These are phyloP conservation scores for Aphrophora alni DNA, from an alignment of 2,888 invertebrate species.

Conservation along the genomic window DNA sequence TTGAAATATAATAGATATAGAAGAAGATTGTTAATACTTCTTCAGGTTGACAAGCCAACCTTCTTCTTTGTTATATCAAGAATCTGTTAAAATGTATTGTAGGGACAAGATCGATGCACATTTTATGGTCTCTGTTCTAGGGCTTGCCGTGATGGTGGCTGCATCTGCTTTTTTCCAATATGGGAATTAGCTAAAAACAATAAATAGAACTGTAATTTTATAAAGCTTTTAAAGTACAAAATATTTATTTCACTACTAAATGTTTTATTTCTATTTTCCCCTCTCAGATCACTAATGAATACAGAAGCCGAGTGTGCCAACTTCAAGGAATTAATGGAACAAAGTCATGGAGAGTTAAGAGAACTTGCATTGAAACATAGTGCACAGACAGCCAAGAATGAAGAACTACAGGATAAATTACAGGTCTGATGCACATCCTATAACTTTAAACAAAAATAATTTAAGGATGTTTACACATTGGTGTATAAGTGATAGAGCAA, in stretches of 20 bases:
- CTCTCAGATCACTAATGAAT: conserved; percentile 54
- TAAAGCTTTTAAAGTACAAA: too few species aligned
- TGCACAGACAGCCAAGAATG: conserved; percentile 52
- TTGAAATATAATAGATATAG: too few species aligned
- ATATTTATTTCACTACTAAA: background rate
- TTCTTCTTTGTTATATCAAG: too few species aligned
- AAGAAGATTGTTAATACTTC: too few species aligned
- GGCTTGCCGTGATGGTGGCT: too few species aligned
- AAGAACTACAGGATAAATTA: conserved; percentile 52
- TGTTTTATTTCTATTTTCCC: background rate
- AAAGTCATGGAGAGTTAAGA: conserved; percentile 68
- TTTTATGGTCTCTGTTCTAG: too few species aligned
- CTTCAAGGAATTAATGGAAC: conserved; percentile 67
- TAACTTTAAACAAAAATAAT: background rate
- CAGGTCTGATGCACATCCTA: conserved; percentile 51
- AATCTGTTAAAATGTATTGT: too few species aligned
- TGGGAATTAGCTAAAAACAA: too few species aligned
- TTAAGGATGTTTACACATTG: background rate
- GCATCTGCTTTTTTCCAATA: too few species aligned
- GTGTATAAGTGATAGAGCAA: background rate
- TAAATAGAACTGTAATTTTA: too few species aligned
- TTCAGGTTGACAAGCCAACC: too few species aligned
- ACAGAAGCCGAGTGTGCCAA: conserved; percentile 75
- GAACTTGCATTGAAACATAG: conserved; percentile 56
- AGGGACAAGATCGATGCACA: too few species aligned